These are phyloP conservation scores for Apamea anceps DNA, from an alignment of 2,888 invertebrate species.

Conservation along the genomic window DNA sequence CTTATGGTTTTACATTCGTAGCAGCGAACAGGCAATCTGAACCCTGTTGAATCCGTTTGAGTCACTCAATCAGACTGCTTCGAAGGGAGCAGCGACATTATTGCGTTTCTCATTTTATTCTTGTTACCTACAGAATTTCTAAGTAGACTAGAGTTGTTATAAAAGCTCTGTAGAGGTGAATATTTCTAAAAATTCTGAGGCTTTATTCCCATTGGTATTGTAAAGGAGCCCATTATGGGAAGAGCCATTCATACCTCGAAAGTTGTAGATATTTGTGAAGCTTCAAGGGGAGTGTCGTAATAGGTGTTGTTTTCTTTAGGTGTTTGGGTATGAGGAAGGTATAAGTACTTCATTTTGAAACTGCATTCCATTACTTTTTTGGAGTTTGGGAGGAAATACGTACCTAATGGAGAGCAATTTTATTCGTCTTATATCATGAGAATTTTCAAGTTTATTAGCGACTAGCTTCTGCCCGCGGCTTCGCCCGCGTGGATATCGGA, in stretches of 20 bases:
- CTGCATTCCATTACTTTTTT: neutral
- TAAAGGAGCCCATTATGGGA: neutral
- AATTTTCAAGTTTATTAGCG: neutral
- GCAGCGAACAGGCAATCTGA: constrained; percentile 2
- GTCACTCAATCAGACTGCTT: constrained; percentile 29
- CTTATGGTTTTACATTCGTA: constrained; percentile 7
- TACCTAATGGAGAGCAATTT: neutral
- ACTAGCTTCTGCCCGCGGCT: too few relatives aligned
- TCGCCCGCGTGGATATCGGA: too few relatives aligned
- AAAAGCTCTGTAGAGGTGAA: neutral
- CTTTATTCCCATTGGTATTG: neutral
- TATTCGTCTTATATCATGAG: neutral
- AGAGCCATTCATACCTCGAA: neutral
- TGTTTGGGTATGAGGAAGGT: neutral
- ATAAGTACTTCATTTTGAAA: neutral
- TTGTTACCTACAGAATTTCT: constrained; percentile 18
- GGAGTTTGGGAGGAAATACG: neutral
- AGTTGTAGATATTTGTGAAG: constrained; percentile 5
- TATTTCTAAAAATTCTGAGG: neutral
- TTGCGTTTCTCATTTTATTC: constrained; percentile 53
- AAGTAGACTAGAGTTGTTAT: constrained; percentile 22
- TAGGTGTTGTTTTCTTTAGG: neutral
- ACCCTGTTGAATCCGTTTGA: constrained; percentile 29
- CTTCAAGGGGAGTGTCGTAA: neutral
- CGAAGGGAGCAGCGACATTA: constrained; percentile 30